phyloP scores from a whole-genome alignment of 2,888 invertebrate genomes.

The Cetonia aurata region DNA sequence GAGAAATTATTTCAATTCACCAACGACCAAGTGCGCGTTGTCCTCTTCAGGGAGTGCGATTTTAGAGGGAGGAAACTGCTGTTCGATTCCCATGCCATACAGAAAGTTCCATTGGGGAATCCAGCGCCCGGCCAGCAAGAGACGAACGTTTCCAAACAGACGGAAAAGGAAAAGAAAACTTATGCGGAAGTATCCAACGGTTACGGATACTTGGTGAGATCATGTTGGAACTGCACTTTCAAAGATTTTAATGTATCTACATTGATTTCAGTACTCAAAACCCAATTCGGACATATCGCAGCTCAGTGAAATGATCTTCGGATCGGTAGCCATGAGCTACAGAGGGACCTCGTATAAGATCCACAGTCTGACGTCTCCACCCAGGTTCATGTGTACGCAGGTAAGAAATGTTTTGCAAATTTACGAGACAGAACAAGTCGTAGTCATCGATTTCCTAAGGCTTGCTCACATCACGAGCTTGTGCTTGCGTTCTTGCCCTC shows the following conservation, averaged over 20 bases:
- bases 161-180: conserved; percentile 50
- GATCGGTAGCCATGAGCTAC: conserved; percentile 90
- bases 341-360: conserved; percentile 90
- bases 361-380: conserved; percentile 70
- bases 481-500: neutral
- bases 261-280: conserved; percentile 71
- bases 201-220: conserved; percentile 75
- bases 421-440: conserved; percentile 57
- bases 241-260: conserved; percentile 10
- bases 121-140: conserved; percentile 23
- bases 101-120: conserved; percentile 69
- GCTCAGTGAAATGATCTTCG: conserved; percentile 93
- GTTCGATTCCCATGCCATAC: conserved; percentile 83
- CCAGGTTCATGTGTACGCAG: conserved; percentile 67
- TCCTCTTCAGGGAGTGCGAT: conserved; percentile 89
- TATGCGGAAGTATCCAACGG: conserved; percentile 76
- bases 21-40: conserved; percentile 81
- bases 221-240: conserved; percentile 7
- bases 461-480: conserved; percentile 36
- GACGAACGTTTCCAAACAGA: conserved; percentile 10
- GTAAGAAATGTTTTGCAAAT: conserved; percentile 59
- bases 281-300: conserved; percentile 78
- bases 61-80: conserved; percentile 83
- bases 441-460: conserved; percentile 60
- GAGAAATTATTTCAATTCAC: conserved; percentile 75